Conservation (phyloP, 1,140 invertebrate species). For the Centruroides vittatus region DNA sequence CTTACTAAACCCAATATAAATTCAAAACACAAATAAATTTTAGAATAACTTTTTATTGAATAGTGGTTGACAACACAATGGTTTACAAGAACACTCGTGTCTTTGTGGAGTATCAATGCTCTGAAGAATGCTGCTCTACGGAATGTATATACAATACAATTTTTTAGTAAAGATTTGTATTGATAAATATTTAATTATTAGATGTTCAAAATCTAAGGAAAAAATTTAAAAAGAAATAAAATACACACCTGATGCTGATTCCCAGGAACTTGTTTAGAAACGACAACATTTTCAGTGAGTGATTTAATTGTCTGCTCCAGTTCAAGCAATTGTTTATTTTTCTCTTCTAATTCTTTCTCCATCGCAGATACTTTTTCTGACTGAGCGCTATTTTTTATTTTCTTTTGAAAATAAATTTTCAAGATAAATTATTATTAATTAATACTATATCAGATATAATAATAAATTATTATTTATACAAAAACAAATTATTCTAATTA, state of each 20-base stretch:
- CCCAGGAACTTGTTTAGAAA: background rate
- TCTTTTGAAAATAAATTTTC: background rate
- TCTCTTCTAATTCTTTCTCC: conserved; percentile 40
- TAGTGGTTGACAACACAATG: too few relatives aligned
- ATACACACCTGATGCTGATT: background rate
- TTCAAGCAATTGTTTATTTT: conserved; percentile 6
- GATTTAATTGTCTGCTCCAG: conserved; percentile 19
- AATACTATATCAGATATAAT: background rate
- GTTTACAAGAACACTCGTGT: too few relatives aligned
- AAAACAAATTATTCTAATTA: background rate
- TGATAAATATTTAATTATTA: too few relatives aligned
- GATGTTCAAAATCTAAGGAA: too few relatives aligned
- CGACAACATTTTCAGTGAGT: conserved; percentile 12
- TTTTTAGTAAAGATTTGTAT: too few relatives aligned
- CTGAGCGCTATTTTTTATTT: conserved; percentile 46
- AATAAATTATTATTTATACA: background rate
- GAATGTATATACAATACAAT: too few relatives aligned
- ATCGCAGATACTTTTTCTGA: conserved; percentile 37
- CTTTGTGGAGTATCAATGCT: too few relatives aligned
- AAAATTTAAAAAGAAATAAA: too few relatives aligned
- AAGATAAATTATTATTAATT: background rate
- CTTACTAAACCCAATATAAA: background rate
- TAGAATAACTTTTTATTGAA: too few relatives aligned
- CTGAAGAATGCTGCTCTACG: too few relatives aligned
- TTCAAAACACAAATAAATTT: too few relatives aligned